Conservation (phyloP, 2,888 invertebrate genomes). For the Acronicta aceris region DNA sequence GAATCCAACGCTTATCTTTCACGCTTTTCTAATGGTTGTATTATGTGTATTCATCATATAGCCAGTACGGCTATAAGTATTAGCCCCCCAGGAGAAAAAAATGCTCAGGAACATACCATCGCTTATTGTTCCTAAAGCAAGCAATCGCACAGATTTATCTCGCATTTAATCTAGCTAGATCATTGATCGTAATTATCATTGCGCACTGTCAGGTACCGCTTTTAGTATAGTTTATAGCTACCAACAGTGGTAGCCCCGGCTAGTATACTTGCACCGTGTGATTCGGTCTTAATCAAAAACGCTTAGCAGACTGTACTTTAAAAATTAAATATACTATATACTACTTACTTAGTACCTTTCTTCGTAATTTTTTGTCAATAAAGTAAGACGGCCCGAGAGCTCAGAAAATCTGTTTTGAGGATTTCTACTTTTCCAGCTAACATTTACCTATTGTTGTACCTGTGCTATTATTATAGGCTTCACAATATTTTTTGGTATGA, state of each 20-base stretch:
- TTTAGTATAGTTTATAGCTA: constrained; percentile 24
- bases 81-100: no score
- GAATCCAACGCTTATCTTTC: no score
- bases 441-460: not conserved
- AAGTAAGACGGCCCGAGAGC: no score
- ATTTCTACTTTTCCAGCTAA: constrained; percentile 7
- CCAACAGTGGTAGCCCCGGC: constrained; percentile 7
- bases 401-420: no score
- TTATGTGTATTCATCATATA: no score
- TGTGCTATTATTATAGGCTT: not conserved
- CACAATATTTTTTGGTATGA: constrained; percentile 6
- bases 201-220: constrained; percentile 37
- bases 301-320: no score
- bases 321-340: no score
- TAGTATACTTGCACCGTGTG: constrained; percentile 18
- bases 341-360: no score
- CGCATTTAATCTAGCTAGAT: constrained; percentile 2
- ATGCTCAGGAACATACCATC: no score
- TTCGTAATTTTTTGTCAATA: no score
- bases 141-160: constrained; percentile 21
- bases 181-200: constrained; percentile 37
- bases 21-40: no score
- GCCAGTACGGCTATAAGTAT: no score
- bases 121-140: not conserved
- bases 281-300: not conserved